These are phyloP conservation scores for Pterocles burchelli DNA, from an alignment of 2,113 vertebrate genomes.

Conservation along the genomic window DNA sequence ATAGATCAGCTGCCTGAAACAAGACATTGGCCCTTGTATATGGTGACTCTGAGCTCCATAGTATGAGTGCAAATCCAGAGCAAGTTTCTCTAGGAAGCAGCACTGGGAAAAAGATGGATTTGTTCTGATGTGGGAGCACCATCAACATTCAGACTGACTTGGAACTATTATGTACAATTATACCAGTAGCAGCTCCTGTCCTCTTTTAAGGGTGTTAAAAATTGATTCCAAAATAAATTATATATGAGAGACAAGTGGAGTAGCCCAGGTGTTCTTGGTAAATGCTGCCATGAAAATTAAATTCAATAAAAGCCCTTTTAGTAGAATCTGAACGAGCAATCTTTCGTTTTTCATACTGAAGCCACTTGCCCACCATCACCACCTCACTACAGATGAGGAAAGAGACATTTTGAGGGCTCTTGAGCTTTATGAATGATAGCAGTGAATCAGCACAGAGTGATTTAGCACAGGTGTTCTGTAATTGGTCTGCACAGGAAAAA, in stretches of 20 bases:
- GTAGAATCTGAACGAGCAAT: constrained; percentile 30
- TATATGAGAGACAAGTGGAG: constrained; percentile 29
- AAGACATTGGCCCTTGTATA: neutral
- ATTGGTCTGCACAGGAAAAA: constrained; percentile 9
- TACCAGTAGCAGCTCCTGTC: constrained; percentile 14
- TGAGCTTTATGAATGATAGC: constrained; percentile 55
- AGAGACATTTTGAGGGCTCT: constrained; percentile 51
- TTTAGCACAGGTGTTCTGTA: constrained; percentile 54
- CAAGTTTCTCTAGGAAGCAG: neutral
- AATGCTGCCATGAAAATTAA: constrained; percentile 30
- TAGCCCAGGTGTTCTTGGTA: constrained; percentile 51
- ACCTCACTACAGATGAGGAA: constrained; percentile 32
- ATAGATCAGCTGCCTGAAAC: neutral
- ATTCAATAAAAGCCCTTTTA: constrained; percentile 28
- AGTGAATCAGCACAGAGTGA: constrained; percentile 47
- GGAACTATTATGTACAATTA: neutral
- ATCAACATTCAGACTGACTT: neutral
- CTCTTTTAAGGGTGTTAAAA: constrained; percentile 37
- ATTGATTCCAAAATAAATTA: neutral
- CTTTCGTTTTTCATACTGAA: constrained; percentile 23
- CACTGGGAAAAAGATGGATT: neutral
- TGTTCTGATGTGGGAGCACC: neutral
- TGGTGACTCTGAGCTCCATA: neutral
- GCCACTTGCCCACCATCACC: constrained; percentile 39
- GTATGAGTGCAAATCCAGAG: neutral